Conservation (phyloP, 1,140 invertebrate species). For the Ceratina calcarata region DNA sequence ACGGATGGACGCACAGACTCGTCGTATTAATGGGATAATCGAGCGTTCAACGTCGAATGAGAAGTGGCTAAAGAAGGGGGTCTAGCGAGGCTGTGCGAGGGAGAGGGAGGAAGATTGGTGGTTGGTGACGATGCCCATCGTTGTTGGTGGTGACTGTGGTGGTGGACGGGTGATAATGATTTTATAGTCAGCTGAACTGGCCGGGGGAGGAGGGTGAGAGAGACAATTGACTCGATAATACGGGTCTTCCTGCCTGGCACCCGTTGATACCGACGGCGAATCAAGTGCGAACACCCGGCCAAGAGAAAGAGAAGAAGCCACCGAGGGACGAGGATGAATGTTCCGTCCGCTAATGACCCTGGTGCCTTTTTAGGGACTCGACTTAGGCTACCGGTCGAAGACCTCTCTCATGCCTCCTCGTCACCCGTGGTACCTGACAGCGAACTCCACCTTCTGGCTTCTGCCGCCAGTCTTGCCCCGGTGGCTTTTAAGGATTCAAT, state of each 20-base stretch:
- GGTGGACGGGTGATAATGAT: slow-evolving; percentile 78
- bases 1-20: slow-evolving; percentile 69
- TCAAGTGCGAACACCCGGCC: slow-evolving; percentile 74
- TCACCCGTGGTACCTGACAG: slow-evolving; percentile 59
- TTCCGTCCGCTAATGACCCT: slow-evolving; percentile 73
- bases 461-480: slow-evolving; percentile 48
- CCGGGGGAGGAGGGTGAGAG: slow-evolving; percentile 73
- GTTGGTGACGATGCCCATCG: slow-evolving; percentile 46
- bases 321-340: slow-evolving; percentile 75
- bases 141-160: slow-evolving; percentile 62
- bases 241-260: slow-evolving; percentile 80
- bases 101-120: slow-evolving; percentile 36
- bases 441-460: slow-evolving; percentile 64
- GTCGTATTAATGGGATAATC: slow-evolving; percentile 79
- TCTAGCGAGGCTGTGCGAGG: too few species aligned
- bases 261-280: slow-evolving; percentile 78
- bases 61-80: slow-evolving; percentile 27
- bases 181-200: slow-evolving; percentile 78
- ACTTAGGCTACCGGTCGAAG: slow-evolving; percentile 68
- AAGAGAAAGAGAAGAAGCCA: slow-evolving; percentile 54
- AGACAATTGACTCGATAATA: slow-evolving; percentile 80
- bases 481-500: slow-evolving; percentile 34
- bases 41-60: slow-evolving; percentile 70
- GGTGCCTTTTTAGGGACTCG: slow-evolving; percentile 68
- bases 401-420: slow-evolving; percentile 60